Percentiles rank a stretch among this genome's conserved stretches.
Conservation (phyloP, 2,113 vertebrate species). For the Glareola pratincola region DNA sequence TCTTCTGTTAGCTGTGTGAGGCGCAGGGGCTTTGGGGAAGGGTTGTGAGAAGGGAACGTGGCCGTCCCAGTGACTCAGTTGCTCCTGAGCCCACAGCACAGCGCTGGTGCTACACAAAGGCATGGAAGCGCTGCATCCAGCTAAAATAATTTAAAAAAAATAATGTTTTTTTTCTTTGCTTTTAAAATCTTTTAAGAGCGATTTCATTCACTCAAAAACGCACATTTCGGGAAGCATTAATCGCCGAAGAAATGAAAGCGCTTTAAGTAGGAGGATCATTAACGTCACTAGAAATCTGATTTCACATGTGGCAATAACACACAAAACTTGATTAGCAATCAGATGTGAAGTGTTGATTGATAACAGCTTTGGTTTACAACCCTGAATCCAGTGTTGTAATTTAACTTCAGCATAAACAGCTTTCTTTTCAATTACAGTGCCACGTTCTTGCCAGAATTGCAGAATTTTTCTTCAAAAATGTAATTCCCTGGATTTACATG, state of each 20-base stretch:
- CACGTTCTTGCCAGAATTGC: neutral
- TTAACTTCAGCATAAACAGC: neutral
- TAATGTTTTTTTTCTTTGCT: neutral
- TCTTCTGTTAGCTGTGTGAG: neutral
- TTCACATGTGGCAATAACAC: neutral
- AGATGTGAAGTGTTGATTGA: neutral
- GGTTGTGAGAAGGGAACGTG: neutral
- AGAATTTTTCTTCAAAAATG: neutral
- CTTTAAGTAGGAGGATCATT: neutral
- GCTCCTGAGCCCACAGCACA: neutral
- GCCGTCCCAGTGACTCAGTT: neutral
- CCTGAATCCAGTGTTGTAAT: neutral
- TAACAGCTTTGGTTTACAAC: neutral
- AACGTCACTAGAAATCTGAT: neutral
- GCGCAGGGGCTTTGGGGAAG: neutral
- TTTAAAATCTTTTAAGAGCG: neutral
- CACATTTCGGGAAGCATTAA: neutral
- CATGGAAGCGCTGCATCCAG: neutral
- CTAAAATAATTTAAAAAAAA: neutral
- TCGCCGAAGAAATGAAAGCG: neutral
- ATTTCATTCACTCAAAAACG: neutral
- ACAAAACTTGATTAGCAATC: neutral
- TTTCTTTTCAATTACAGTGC: neutral
- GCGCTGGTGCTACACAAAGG: neutral
- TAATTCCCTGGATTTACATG: neutral